Conservation (phyloP, 1,140 invertebrate species). For the Penaeus indicus region DNA sequence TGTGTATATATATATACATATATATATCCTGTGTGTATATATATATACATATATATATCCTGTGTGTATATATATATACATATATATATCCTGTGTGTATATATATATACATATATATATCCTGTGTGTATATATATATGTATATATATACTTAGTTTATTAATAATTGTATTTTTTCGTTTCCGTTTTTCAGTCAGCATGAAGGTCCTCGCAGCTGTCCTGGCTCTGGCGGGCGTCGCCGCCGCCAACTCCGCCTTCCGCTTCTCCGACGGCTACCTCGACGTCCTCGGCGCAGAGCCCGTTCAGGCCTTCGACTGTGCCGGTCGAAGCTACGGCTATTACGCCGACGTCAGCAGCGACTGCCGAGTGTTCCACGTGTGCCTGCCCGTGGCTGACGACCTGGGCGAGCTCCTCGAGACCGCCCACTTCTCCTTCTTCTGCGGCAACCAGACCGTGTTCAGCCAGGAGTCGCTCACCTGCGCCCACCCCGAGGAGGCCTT, state of each 20-base stretch:
- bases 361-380: slow-evolving; percentile 53
- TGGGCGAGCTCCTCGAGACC: slow-evolving; percentile 8
- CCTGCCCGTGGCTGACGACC: slow-evolving; percentile 36
- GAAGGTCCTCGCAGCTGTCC: slow-evolving; percentile 31
- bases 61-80: too few relatives aligned
- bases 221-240: slow-evolving; percentile 34
- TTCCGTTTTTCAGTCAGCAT: background rate
- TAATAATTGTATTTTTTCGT: too few relatives aligned
- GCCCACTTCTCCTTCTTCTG: slow-evolving; percentile 41
- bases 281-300: slow-evolving; percentile 35
- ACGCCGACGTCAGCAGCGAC: slow-evolving; percentile 51
- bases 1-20: too few relatives aligned
- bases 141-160: too few relatives aligned
- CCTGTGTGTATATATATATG: too few relatives aligned
- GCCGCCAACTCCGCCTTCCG: slow-evolving; percentile 37
- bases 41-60: too few relatives aligned
- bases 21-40: too few relatives aligned
- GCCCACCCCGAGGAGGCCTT: slow-evolving; percentile 15
- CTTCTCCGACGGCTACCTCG: slow-evolving; percentile 32
- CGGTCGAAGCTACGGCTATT: slow-evolving; percentile 41
- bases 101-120: too few relatives aligned
- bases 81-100: too few relatives aligned
- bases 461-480: slow-evolving; percentile 51
- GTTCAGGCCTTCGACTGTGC: slow-evolving; percentile 21
- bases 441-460: slow-evolving; percentile 60